These are phyloP conservation scores for Zosterops borbonicus DNA, from an alignment of 2,113 vertebrate genomes.

Conservation along the genomic window DNA sequence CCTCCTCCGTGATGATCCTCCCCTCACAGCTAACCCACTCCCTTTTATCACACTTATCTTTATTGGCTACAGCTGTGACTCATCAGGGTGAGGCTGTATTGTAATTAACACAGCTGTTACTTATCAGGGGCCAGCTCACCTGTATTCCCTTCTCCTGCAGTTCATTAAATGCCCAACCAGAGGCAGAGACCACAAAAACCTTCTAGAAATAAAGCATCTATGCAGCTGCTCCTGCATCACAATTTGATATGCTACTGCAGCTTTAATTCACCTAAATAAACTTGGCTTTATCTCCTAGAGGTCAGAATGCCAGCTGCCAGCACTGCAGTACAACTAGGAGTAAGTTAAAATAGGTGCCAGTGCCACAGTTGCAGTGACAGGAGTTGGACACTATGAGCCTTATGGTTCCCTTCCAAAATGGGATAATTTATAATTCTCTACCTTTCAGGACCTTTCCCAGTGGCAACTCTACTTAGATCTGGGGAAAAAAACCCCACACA, in stretches of 20 bases:
- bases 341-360: background rate
- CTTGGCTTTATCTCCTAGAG: background rate
- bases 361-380: rapidly evolving
- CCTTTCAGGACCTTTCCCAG: background rate
- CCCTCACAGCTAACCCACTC: background rate
- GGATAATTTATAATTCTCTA: background rate
- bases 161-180: background rate
- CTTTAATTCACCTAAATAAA: background rate
- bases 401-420: background rate
- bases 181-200: background rate
- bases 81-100: background rate
- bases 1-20: background rate
- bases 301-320: background rate
- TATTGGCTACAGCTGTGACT: background rate
- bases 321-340: background rate
- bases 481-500: background rate
- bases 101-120: background rate
- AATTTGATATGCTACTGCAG: background rate
- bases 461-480: background rate
- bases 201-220: background rate
- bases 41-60: background rate
- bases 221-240: background rate
- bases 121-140: background rate
- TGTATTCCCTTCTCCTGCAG: background rate
- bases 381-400: background rate